A percentile compares a stretch with the other conserved stretches of the same genome.
phyloP scores from a whole-genome alignment of 1,140 invertebrate genomes.

The Sycobia sp. region DNA sequence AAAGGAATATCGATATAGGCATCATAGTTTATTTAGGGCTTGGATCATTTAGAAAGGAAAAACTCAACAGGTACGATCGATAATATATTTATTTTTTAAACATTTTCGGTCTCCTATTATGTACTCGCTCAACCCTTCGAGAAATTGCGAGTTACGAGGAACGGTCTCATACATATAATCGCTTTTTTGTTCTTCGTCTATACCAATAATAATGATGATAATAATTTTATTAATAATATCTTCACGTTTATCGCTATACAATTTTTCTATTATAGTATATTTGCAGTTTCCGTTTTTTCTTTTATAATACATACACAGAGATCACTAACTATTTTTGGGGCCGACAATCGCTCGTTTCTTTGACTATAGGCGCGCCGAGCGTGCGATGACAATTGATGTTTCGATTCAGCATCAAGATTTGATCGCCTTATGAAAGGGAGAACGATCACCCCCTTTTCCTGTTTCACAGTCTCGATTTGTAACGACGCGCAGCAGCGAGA shows the following conservation, averaged over 20 bases:
- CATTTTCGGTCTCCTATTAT: slow-evolving; percentile 28
- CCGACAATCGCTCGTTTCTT: slow-evolving; percentile 17
- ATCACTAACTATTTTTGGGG: slow-evolving; percentile 46
- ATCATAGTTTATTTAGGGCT: too few species aligned
- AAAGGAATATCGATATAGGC: too few species aligned
- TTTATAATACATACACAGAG: slow-evolving; percentile 53
- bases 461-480: too few species aligned
- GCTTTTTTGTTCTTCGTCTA: not conserved
- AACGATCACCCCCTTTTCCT: not conserved
- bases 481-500: too few species aligned
- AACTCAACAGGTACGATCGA: slow-evolving; percentile 10
- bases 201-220: slow-evolving; percentile 18
- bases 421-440: not conserved
- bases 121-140: not conserved
- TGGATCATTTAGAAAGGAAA: too few species aligned
- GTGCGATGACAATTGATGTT: slow-evolving; percentile 8
- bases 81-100: slow-evolving; percentile 35
- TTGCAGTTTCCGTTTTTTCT: slow-evolving; percentile 44
- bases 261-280: slow-evolving; percentile 33
- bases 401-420: not conserved
- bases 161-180: slow-evolving; percentile 51
- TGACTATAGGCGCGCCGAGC: slow-evolving; percentile 21
- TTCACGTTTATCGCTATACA: slow-evolving; percentile 29
- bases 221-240: slow-evolving; percentile 27
- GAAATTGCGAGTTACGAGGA: slow-evolving; percentile 7